Conservation (phyloP, 2,797 vertebrate genomes). For the Chromobotia macracanthus region DNA sequence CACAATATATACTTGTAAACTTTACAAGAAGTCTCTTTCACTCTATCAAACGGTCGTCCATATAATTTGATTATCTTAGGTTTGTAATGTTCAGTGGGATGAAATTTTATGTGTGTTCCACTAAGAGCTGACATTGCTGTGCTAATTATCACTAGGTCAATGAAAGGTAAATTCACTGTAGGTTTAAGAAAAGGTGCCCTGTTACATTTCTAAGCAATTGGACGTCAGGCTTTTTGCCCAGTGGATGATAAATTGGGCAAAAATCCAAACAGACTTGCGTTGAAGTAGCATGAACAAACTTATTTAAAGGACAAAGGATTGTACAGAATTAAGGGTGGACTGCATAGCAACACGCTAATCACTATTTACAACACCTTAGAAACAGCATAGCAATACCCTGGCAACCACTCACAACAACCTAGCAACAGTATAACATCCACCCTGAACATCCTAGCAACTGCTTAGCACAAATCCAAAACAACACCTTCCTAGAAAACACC, state of each 20-base stretch:
- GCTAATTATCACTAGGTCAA: constrained; percentile 15
- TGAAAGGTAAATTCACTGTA: constrained; percentile 4
- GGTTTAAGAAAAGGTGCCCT: not conserved
- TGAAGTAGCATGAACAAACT: not conserved
- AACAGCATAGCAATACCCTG: no score
- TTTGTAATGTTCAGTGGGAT: constrained; percentile 58
- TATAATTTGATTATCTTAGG: constrained; percentile 63
- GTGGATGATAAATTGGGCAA: not conserved
- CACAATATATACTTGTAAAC: constrained; percentile 55
- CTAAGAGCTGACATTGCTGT: constrained; percentile 13
- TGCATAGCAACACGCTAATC: no score
- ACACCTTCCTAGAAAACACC: not conserved
- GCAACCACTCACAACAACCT: not conserved
- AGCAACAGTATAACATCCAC: not conserved
- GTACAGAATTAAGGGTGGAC: not conserved
- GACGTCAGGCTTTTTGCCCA: no score
- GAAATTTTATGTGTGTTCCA: constrained; percentile 34
- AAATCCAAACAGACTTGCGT: not conserved
- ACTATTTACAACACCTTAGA: no score
- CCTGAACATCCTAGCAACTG: not conserved
- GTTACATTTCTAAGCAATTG: no score
- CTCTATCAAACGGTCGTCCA: constrained; percentile 59
- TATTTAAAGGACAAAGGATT: not conserved
- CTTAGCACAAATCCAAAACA: no score
- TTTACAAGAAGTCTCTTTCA: constrained; percentile 55